phyloP scores from a whole-genome alignment of 1,140 invertebrate genomes.

The Sarcophaga peregrina region DNA sequence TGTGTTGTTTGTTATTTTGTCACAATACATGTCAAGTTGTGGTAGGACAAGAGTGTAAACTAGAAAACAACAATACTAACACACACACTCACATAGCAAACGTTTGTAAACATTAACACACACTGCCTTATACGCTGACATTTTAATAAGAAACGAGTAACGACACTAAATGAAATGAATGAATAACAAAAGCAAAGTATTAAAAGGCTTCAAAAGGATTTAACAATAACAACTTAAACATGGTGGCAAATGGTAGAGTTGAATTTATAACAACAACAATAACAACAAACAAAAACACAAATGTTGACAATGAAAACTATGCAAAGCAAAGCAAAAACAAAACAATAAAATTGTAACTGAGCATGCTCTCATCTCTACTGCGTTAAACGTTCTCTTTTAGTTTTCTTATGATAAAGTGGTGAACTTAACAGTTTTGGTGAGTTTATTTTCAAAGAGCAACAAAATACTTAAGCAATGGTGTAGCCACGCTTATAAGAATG shows the following conservation, averaged over 20 bases:
- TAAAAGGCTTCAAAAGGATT: conserved; percentile 3
- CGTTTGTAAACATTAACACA: neutral
- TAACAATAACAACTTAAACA: neutral
- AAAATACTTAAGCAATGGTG: too few species aligned
- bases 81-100: conserved; percentile 24
- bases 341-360: too few species aligned
- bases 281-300: conserved; percentile 19
- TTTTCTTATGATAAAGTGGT: too few species aligned
- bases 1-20: neutral
- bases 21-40: conserved; percentile 35
- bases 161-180: neutral
- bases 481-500: too few species aligned
- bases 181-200: neutral
- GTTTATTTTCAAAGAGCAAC: too few species aligned
- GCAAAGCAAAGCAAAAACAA: neutral
- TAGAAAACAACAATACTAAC: conserved; percentile 26
- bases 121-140: neutral
- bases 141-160: neutral
- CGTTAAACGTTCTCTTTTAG: too few species aligned
- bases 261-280: neutral
- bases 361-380: too few species aligned
- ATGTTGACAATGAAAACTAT: conserved; percentile 28
- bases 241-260: neutral
- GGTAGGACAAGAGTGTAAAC: conserved; percentile 36
- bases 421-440: too few species aligned